These are phyloP conservation scores for Threskiornis aethiopicus DNA, from an alignment of 2,797 vertebrate species.

Conservation along the genomic window DNA sequence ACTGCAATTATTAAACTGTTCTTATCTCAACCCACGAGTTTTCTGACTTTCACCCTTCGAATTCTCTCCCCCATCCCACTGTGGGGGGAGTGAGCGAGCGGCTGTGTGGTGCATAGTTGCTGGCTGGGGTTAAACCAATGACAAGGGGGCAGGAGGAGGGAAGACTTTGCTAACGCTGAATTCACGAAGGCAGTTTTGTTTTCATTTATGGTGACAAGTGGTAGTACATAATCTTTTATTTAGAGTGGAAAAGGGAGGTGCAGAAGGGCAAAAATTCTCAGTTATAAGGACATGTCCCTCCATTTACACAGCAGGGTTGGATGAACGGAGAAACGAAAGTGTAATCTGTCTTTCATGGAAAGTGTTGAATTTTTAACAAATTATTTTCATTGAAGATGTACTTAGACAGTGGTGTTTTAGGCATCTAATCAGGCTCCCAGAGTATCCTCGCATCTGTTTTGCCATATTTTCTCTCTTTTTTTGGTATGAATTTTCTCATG, in stretches of 20 bases:
- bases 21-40: too few relatives aligned
- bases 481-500: background rate
- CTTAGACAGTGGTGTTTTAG: background rate
- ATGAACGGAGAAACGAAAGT: background rate
- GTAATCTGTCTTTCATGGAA: background rate
- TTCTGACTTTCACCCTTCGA: too few relatives aligned
- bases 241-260: background rate
- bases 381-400: background rate
- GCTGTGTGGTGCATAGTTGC: too few relatives aligned
- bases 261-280: background rate
- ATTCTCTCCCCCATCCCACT: too few relatives aligned
- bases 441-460: background rate
- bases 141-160: background rate
- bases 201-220: background rate
- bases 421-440: background rate
- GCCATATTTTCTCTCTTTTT: background rate
- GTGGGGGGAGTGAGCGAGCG: too few relatives aligned
- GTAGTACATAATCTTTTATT: background rate
- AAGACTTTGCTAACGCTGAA: background rate
- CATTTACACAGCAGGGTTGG: background rate
- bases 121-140: too few relatives aligned
- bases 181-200: background rate
- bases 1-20: too few relatives aligned
- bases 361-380: background rate
- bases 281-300: background rate